Evolutionary conservation across 2,113 vertebrate genomes (phyloP).

Genomic region (Pavo muticus): DNA sequence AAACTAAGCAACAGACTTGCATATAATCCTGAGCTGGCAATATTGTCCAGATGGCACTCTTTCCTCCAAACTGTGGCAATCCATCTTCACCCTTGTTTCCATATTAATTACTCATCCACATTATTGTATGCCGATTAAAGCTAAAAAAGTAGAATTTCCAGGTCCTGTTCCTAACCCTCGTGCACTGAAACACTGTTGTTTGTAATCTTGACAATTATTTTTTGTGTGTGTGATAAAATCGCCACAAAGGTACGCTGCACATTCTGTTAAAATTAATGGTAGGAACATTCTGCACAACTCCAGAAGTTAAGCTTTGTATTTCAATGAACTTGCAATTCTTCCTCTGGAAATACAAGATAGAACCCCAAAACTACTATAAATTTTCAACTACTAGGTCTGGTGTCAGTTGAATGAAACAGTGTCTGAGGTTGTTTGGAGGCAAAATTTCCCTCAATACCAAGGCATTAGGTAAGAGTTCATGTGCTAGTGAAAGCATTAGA

Average conservation of each 20-base stretch:
- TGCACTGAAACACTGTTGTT: neutral
- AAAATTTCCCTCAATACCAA: neutral
- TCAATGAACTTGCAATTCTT: neutral
- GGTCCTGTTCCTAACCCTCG: neutral
- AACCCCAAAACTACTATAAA: neutral
- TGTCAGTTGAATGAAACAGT: neutral
- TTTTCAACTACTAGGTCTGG: neutral
- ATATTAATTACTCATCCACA: neutral
- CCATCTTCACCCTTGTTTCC: constrained; percentile 15
- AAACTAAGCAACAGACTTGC: neutral
- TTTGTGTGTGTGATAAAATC: accelerated
- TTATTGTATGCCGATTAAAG: neutral
- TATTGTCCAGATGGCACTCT: constrained; percentile 32
- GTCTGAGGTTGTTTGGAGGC: neutral
- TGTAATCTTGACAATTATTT: neutral
- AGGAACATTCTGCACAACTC: neutral
- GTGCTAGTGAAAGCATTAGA: neutral
- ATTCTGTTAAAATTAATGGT: neutral
- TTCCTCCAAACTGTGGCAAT: constrained; percentile 18
- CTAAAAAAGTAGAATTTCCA: neutral
- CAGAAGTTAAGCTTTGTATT: neutral
- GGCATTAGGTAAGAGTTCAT: neutral
- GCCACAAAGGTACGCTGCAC: neutral
- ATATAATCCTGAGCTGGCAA: neutral
- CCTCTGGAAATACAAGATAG: neutral